Percentiles rank a stretch among this genome's conserved stretches.
phyloP scores from a whole-genome alignment of 2,888 invertebrate genomes.

The Acleris cristana region DNA sequence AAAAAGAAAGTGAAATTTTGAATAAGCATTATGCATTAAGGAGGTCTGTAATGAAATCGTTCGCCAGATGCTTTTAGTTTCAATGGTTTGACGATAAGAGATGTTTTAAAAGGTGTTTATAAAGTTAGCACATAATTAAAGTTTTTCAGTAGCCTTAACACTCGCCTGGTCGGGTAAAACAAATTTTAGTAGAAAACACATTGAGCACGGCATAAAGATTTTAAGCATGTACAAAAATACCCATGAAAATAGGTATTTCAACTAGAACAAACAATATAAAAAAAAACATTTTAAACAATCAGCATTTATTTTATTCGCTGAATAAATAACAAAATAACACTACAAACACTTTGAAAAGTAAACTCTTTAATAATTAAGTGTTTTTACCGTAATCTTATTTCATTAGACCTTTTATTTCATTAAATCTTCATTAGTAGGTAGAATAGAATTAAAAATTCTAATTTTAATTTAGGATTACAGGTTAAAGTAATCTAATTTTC shows the following conservation, averaged over 20 bases:
- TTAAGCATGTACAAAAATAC: too few species aligned
- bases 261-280: too few species aligned
- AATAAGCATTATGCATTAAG: slow-evolving; percentile 39
- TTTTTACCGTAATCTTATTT: slow-evolving; percentile 7
- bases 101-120: slow-evolving; percentile 22
- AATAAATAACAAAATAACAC: slow-evolving; percentile 14
- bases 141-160: background rate
- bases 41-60: slow-evolving; percentile 46
- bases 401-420: slow-evolving; percentile 15
- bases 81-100: slow-evolving; percentile 26
- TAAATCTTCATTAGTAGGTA: slow-evolving; percentile 31
- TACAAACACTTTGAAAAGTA: background rate
- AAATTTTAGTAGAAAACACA: background rate
- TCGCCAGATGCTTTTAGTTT: slow-evolving; percentile 43
- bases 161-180: background rate
- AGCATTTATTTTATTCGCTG: too few species aligned
- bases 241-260: too few species aligned
- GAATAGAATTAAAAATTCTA: slow-evolving; percentile 32
- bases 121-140: slow-evolving; percentile 18
- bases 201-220: too few species aligned
- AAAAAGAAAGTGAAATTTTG: slow-evolving; percentile 38
- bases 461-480: slow-evolving; percentile 21
- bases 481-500: slow-evolving; percentile 29
- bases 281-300: too few species aligned
- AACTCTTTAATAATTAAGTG: slow-evolving; percentile 1